phyloP scores from a whole-genome alignment of 2,797 vertebrate species.

The Molossus molossus region DNA sequence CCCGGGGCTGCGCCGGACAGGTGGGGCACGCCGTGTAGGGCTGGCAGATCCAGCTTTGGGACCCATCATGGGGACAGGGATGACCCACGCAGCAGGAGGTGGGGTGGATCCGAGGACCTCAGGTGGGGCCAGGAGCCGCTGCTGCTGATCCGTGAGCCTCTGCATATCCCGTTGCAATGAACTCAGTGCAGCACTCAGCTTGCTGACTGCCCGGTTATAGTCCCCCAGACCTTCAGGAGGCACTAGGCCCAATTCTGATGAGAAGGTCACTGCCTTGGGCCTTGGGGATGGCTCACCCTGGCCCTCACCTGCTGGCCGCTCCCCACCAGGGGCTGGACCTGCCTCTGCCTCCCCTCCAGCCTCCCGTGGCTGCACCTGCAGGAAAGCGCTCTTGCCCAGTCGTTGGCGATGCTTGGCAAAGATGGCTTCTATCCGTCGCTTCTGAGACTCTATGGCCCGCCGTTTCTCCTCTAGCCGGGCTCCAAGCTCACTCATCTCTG shows the following conservation, averaged over 20 bases:
- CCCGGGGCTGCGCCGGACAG: conserved; percentile 88
- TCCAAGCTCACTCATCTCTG: conserved; percentile 95
- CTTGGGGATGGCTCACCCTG: conserved; percentile 67
- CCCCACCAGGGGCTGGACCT: conserved; percentile 87
- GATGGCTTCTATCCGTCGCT: conserved; percentile 96
- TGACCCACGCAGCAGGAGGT: conserved; percentile 92
- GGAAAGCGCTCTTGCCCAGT: conserved; percentile 95
- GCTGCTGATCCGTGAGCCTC: conserved; percentile 95
- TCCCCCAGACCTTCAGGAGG: conserved; percentile 92
- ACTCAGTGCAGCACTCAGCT: conserved; percentile 94
- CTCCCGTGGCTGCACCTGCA: conserved; percentile 95
- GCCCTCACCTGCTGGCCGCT: conserved; percentile 89
- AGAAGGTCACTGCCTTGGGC: conserved; percentile 95
- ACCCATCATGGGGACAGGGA: conserved; percentile 90
- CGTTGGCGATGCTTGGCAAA: conserved; percentile 96
- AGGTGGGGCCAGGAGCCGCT: conserved; percentile 92
- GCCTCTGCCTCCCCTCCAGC: conserved; percentile 84
- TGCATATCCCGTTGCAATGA: conserved; percentile 96
- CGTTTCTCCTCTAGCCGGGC: conserved; percentile 95
- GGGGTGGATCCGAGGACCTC: conserved; percentile 69
- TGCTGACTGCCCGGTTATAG: conserved; percentile 95
- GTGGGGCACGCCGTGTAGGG: conserved; percentile 80
- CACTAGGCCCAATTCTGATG: conserved; percentile 90
- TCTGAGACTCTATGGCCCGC: conserved; percentile 96
- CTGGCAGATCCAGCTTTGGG: conserved; percentile 86